A percentile compares a stretch with the other conserved stretches of the same genome.
Evolutionary conservation across 2,113 vertebrate genomes (phyloP).

Genomic region (Phoenicopterus ruber): DNA sequence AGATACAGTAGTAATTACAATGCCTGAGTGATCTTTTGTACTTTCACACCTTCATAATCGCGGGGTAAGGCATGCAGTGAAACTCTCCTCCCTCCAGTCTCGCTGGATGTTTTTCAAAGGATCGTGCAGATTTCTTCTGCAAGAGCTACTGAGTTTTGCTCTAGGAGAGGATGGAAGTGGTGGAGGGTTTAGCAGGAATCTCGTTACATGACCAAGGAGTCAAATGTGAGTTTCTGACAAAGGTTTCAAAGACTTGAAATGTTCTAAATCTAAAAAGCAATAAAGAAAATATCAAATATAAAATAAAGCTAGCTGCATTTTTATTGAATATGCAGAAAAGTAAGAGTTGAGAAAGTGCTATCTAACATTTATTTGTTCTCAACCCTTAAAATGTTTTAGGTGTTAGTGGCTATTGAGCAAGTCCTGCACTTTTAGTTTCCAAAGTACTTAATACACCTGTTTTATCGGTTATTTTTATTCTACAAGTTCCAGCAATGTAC

Average conservation of each 20-base stretch:
- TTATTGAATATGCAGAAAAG: not conserved
- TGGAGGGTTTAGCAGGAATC: not conserved
- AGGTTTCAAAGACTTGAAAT: not conserved
- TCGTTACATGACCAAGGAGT: rapidly evolving
- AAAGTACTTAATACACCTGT: not conserved
- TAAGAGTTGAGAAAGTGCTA: not conserved
- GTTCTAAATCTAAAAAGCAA: not conserved
- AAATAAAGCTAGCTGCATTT: not conserved
- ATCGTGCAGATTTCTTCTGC: not conserved
- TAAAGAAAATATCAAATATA: not conserved
- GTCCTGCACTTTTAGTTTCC: not conserved
- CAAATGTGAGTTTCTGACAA: not conserved
- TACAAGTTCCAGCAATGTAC: not conserved
- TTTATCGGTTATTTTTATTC: not conserved
- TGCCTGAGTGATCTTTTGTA: not conserved
- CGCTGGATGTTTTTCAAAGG: not conserved
- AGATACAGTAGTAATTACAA: rapidly evolving
- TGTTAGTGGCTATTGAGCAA: not conserved
- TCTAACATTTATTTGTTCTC: not conserved
- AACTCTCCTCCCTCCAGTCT: not conserved
- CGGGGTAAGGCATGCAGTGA: not conserved
- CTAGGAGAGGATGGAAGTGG: not conserved
- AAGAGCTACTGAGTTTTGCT: not conserved
- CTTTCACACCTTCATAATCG: not conserved
- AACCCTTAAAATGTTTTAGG: not conserved